Evolutionary conservation across 35 echinoderm and acorn worm genomes (phyloP).

Genomic region (Patiria miniata): DNA sequence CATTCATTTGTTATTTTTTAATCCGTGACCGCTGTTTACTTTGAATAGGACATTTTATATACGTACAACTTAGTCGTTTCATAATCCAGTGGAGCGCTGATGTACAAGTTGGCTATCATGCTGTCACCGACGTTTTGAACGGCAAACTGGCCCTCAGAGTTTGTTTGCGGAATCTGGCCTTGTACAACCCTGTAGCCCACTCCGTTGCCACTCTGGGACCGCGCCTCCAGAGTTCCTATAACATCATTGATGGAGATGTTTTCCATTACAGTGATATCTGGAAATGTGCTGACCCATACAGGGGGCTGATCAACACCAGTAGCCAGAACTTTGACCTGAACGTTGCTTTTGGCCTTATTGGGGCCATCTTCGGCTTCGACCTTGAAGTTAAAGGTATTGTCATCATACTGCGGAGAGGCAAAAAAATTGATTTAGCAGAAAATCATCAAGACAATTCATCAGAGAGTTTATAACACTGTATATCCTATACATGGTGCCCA

Average conservation of each 20-base stretch:
- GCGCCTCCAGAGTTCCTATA: background rate
- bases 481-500: too few relatives aligned
- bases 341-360: background rate
- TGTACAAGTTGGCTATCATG: background rate
- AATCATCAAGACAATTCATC: too few relatives aligned
- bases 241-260: conserved; percentile 18
- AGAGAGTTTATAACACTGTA: too few relatives aligned
- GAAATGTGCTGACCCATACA: background rate
- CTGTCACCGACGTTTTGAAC: background rate
- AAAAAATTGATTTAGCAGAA: background rate
- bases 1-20: too few relatives aligned
- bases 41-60: too few relatives aligned
- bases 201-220: background rate
- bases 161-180: conserved; percentile 55
- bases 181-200: conserved; percentile 45
- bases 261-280: conserved; percentile 18
- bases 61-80: conserved; percentile 49
- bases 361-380: background rate
- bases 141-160: conserved; percentile 34
- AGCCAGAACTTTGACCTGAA: background rate
- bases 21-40: too few relatives aligned
- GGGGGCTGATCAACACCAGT: conserved; percentile 13
- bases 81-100: conserved; percentile 50
- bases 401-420: background rate
- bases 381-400: background rate